Conservation (phyloP, 2,888 invertebrate genomes). For the Gymnoscelis rufifasciata region DNA sequence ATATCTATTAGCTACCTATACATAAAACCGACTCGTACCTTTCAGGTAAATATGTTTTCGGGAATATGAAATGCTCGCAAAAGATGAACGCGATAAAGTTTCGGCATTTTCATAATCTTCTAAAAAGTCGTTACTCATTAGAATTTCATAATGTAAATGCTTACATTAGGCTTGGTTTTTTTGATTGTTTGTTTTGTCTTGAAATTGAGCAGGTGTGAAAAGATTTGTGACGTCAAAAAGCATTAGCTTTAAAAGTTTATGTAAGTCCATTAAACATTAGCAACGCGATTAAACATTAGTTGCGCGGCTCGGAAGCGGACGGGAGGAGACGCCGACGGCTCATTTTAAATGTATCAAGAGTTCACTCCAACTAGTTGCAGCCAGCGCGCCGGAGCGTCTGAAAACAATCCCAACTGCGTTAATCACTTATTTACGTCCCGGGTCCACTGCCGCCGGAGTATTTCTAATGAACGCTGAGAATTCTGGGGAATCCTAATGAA, state of each 20-base stretch:
- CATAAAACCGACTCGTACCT: slow-evolving; percentile 39
- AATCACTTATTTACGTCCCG: slow-evolving; percentile 76
- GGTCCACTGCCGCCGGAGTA: slow-evolving; percentile 65
- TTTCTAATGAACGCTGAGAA: slow-evolving; percentile 73
- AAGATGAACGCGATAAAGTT: slow-evolving; percentile 33
- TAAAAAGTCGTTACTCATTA: slow-evolving; percentile 1
- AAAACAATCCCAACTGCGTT: slow-evolving; percentile 77
- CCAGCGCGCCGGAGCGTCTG: slow-evolving; percentile 44
- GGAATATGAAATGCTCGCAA: slow-evolving; percentile 38
- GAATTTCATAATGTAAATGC: neutral
- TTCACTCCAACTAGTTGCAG: slow-evolving; percentile 57
- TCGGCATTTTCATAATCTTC: slow-evolving; percentile 21
- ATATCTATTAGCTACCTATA: slow-evolving; percentile 54
- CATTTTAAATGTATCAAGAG: slow-evolving; percentile 73
- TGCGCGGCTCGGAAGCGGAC: slow-evolving; percentile 24
- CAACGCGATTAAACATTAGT: slow-evolving; percentile 51
- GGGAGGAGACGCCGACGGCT: slow-evolving; percentile 36
- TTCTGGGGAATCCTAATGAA: slow-evolving; percentile 72
- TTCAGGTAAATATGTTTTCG: slow-evolving; percentile 43
- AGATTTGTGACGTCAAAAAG: too few species aligned
- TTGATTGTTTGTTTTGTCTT: too few species aligned
- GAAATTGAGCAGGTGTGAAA: too few species aligned
- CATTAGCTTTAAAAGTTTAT: slow-evolving; percentile 7
- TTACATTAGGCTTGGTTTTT: neutral
- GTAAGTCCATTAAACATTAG: slow-evolving; percentile 58